These are phyloP conservation scores for Strigamia maritima DNA, from an alignment of 2,888 invertebrate genomes.

Conservation along the genomic window DNA sequence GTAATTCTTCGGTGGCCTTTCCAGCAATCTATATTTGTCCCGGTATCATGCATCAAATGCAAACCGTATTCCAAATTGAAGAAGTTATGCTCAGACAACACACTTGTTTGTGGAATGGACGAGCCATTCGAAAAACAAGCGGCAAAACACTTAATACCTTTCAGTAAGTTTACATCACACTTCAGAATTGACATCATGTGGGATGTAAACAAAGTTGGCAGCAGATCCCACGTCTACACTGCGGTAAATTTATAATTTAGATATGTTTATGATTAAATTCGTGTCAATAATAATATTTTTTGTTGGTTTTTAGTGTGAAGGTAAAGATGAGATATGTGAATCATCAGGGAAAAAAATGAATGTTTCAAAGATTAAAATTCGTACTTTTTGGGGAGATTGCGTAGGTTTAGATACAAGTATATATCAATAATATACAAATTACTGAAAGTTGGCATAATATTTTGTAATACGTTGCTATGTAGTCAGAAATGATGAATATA, in stretches of 20 bases:
- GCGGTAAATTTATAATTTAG: too few relatives aligned
- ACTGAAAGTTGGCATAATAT: too few relatives aligned
- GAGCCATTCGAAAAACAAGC: neutral
- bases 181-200: too few relatives aligned
- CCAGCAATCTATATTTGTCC: neutral
- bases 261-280: neutral
- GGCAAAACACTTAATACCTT: neutral
- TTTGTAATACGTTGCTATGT: neutral
- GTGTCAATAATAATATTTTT: neutral
- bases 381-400: neutral
- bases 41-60: neutral
- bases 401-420: neutral
- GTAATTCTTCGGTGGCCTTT: neutral
- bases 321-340: neutral
- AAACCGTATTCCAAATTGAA: neutral
- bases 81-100: neutral
- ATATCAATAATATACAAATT: too few relatives aligned
- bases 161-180: neutral
- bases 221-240: too few relatives aligned
- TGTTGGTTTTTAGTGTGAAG: neutral
- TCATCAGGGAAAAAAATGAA: neutral
- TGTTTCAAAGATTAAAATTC: neutral
- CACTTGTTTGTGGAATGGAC: neutral
- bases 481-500: neutral
- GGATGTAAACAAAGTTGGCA: too few relatives aligned